Conservation (phyloP, 2,888 invertebrate genomes). For the Crematogaster levior region DNA sequence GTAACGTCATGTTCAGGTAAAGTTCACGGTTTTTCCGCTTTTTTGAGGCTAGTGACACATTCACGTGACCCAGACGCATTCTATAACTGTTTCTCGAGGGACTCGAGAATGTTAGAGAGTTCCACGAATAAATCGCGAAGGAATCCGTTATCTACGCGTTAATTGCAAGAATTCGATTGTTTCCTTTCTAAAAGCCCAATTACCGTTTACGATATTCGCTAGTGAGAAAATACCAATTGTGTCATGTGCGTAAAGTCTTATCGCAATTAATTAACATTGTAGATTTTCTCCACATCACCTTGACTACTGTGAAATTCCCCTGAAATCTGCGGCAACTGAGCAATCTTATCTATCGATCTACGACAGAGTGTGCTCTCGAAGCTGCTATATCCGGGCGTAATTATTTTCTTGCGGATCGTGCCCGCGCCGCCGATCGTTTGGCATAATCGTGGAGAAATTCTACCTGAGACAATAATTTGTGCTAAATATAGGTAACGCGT, state of each 20-base stretch:
- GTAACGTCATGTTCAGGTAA: conserved; percentile 15
- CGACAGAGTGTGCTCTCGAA: conserved; percentile 18
- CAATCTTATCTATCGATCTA: conserved; percentile 19
- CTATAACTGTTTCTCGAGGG: conserved; percentile 62
- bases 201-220: background rate
- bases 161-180: conserved; percentile 22
- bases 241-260: background rate
- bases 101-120: conserved; percentile 58
- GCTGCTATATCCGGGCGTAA: conserved; percentile 60
- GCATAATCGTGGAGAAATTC: conserved; percentile 81
- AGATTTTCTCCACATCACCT: background rate
- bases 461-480: conserved; percentile 76
- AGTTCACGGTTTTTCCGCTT: conserved; percentile 67
- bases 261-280: conserved; percentile 37
- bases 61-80: conserved; percentile 13
- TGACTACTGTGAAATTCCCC: conserved; percentile 29
- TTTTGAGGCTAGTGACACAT: conserved; percentile 47
- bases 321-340: conserved; percentile 1
- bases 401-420: conserved; percentile 73
- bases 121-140: conserved; percentile 17
- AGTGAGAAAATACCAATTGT: conserved; percentile 25
- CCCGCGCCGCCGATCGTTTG: conserved; percentile 62
- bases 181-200: background rate
- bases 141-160: conserved; percentile 57
- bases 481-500: conserved; percentile 80